Conservation (phyloP, 1,140 invertebrate species). For the Formica selysi region DNA sequence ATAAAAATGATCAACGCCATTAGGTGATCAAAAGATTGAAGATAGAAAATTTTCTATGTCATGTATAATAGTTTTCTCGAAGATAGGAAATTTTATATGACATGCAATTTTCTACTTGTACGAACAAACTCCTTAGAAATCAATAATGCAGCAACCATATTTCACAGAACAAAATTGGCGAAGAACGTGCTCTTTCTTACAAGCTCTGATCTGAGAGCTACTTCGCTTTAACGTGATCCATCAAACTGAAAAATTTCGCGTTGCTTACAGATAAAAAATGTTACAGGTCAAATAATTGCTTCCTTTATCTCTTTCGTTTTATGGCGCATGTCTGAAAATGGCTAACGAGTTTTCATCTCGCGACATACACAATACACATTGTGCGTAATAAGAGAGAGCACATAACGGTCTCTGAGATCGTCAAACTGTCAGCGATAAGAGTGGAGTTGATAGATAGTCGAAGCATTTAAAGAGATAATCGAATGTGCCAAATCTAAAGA, state of each 20-base stretch:
- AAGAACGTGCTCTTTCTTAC: conserved; percentile 8
- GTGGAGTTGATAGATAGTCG: conserved; percentile 35
- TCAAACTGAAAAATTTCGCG: neutral
- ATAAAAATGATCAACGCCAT: neutral
- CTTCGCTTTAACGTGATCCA: neutral
- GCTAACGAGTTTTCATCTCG: neutral
- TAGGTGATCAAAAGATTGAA: neutral
- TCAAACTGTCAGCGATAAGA: conserved; percentile 1
- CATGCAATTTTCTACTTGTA: conserved; percentile 8
- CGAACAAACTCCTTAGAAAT: conserved; percentile 23
- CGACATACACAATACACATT: conserved; percentile 46
- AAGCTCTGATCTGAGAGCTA: neutral
- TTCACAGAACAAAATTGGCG: conserved; percentile 6
- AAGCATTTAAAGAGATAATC: conserved; percentile 50
- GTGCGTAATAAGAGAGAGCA: conserved; percentile 52
- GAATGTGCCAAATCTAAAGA: neutral
- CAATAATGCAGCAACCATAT: conserved; percentile 26
- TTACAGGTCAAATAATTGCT: conserved; percentile 17
- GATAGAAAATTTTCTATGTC: conserved; percentile 18
- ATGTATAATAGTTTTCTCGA: conserved; percentile 1
- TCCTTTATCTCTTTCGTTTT: neutral
- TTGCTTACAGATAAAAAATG: conserved; percentile 11
- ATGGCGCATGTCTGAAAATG: neutral
- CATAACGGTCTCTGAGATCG: conserved; percentile 39
- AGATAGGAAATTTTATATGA: conserved; percentile 41